Percentiles rank a stretch among this genome's conserved stretches.
phyloP scores from a whole-genome alignment of 2,113 vertebrate species.

The Apistogramma diplotaenia region DNA sequence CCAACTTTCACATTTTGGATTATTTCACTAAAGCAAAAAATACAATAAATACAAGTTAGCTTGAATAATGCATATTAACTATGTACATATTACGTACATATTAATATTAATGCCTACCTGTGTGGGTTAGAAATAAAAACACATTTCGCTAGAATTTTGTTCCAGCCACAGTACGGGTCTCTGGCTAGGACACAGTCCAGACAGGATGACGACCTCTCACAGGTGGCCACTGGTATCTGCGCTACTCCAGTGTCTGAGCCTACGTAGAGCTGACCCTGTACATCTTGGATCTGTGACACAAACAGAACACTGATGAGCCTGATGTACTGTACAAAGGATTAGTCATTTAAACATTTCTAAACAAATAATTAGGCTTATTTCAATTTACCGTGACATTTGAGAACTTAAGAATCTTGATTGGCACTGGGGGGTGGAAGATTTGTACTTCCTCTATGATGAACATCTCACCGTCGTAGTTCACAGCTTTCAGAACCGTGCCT shows the following conservation, averaged over 20 bases:
- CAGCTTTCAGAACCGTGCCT: conserved; percentile 81
- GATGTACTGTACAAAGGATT: neutral
- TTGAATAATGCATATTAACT: neutral
- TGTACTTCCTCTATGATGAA: conserved; percentile 82
- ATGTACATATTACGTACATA: no score
- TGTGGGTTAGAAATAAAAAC: conserved; percentile 31
- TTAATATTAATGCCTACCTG: neutral
- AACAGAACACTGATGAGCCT: neutral
- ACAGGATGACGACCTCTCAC: conserved; percentile 70
- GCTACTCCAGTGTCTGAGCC: conserved; percentile 71
- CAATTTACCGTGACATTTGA: conserved; percentile 71
- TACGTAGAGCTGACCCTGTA: conserved; percentile 73
- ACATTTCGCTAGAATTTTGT: conserved; percentile 42
- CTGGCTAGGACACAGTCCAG: conserved; percentile 81
- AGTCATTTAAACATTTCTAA: neutral
- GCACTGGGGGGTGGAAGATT: conserved; percentile 66
- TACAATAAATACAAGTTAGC: neutral
- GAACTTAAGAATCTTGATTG: conserved; percentile 74
- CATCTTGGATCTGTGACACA: conserved; percentile 1
- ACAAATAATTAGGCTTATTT: neutral
- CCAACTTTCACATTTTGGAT: conserved; percentile 77
- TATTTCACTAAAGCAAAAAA: conserved; percentile 61
- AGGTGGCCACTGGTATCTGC: conserved; percentile 75
- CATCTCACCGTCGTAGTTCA: conserved; percentile 74
- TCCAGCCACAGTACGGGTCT: conserved; percentile 82